Evolutionary conservation across 2,113 vertebrate genomes (phyloP).

Genomic region (Panurus biarmicus): DNA sequence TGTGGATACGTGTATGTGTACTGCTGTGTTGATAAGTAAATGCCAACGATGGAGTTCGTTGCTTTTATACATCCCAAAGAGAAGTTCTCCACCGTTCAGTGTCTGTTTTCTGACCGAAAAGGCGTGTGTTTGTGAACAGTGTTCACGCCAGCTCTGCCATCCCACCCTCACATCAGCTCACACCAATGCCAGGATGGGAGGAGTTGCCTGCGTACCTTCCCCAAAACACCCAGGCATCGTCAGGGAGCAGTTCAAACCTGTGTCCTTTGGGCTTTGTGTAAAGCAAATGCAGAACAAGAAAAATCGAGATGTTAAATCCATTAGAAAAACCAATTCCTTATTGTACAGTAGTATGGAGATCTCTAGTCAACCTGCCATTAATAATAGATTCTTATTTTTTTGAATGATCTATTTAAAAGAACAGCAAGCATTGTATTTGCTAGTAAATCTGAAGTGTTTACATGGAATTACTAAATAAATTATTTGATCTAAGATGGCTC

Average conservation of each 20-base stretch:
- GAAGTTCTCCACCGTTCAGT: conserved; percentile 39
- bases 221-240: conserved; percentile 29
- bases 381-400: conserved; percentile 68
- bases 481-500: conserved; percentile 64
- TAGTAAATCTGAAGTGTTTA: conserved; percentile 66
- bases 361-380: conserved; percentile 64
- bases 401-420: conserved; percentile 63
- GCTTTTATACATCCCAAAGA: conserved; percentile 59
- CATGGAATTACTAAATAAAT: conserved; percentile 64
- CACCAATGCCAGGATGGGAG: conserved; percentile 32
- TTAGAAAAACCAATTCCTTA: conserved; percentile 46
- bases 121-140: conserved; percentile 45
- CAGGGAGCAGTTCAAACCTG: conserved; percentile 46
- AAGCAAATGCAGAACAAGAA: conserved; percentile 43
- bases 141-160: conserved; percentile 39
- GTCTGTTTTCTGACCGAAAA: conserved; percentile 60
- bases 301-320: conserved; percentile 48
- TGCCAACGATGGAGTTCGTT: conserved; percentile 55
- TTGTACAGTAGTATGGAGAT: conserved; percentile 63
- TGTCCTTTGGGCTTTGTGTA: conserved; percentile 59
- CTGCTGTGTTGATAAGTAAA: conserved; percentile 52
- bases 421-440: conserved; percentile 64
- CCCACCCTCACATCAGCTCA: conserved; percentile 52
- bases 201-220: conserved; percentile 41
- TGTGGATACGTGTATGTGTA: conserved; percentile 53